Conservation (phyloP, 2,113 vertebrate species). For the Pandion haliaetus region DNA sequence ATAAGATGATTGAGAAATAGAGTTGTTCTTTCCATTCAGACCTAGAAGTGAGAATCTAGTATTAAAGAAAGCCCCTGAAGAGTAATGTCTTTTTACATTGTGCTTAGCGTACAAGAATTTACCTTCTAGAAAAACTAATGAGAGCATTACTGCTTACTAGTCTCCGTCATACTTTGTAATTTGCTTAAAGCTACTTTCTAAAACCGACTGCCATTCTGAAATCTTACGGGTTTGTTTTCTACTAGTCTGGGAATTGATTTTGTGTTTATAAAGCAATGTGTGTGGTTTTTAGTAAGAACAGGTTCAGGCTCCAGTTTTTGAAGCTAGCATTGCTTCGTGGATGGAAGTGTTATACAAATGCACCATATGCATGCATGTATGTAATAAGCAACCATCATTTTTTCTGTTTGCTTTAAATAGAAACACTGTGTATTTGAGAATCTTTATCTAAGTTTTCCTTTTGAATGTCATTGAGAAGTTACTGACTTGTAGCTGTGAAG, state of each 20-base stretch:
- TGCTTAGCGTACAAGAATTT: neutral
- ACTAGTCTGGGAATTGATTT: neutral
- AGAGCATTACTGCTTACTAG: neutral
- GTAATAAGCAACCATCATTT: neutral
- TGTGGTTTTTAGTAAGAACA: neutral
- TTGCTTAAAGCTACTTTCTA: neutral
- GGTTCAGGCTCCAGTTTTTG: neutral
- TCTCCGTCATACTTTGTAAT: neutral
- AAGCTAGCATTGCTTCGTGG: rapidly evolving
- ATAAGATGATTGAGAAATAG: neutral
- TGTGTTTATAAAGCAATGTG: neutral
- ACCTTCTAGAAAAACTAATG: neutral
- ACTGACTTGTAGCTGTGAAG: neutral
- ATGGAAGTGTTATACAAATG: neutral
- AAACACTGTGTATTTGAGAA: neutral
- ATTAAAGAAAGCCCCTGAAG: conserved; percentile 43
- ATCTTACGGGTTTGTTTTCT: neutral
- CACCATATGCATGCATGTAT: rapidly evolving
- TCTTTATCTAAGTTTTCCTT: neutral
- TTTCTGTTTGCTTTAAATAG: neutral
- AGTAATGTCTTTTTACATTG: neutral
- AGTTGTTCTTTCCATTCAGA: neutral
- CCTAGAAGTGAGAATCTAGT: conserved; percentile 32
- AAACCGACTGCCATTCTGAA: neutral
- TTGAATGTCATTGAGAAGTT: neutral